Evolutionary conservation across 1,140 invertebrate genomes (phyloP).

Genomic region (Pogonus chalceus): DNA sequence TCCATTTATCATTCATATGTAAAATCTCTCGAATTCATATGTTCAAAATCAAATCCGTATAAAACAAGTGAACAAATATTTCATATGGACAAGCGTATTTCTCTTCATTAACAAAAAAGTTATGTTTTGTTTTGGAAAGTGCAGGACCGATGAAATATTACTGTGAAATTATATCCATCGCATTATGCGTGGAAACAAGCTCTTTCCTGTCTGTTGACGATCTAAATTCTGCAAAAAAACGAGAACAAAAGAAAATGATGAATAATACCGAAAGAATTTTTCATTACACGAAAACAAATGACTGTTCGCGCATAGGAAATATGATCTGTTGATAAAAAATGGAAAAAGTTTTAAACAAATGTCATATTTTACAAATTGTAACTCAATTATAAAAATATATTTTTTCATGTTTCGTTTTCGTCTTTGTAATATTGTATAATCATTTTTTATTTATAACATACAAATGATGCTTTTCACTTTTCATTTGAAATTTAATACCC

Average conservation of each 20-base stretch:
- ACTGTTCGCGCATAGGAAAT: background rate
- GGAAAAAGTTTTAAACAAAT: background rate
- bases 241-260: constrained; percentile 4
- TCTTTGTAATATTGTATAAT: no score
- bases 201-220: background rate
- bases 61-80: no score
- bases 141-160: background rate
- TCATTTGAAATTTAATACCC: no score
- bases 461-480: no score
- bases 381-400: background rate
- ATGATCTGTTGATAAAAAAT: background rate
- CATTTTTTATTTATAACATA: no score
- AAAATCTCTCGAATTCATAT: no score
- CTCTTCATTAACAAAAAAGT: constrained; percentile 3
- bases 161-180: background rate
- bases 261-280: constrained; percentile 2
- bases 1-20: no score
- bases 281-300: constrained; percentile 5
- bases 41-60: no score
- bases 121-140: constrained; percentile 3
- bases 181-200: background rate
- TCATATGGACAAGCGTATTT: background rate
- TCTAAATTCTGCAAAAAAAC: background rate
- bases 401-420: no score
- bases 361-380: no score